phyloP scores from a whole-genome alignment of 2,888 invertebrate species.

The Polia nebulosa region DNA sequence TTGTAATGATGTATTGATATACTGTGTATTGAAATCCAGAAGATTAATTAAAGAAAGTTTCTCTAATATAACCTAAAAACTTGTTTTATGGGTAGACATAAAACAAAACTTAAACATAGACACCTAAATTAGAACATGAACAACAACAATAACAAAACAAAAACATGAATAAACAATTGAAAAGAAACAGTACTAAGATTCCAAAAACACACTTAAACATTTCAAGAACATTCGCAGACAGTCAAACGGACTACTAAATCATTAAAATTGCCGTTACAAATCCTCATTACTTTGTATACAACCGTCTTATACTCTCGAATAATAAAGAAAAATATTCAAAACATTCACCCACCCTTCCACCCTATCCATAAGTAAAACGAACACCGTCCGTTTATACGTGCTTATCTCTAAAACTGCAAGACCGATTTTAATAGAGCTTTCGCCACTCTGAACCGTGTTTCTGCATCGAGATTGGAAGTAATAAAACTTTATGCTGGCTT shows the following conservation, averaged over 20 bases:
- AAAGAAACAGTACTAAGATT: constrained; percentile 37
- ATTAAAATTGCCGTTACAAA: constrained; percentile 77
- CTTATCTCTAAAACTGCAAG: constrained; percentile 36
- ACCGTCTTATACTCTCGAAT: constrained; percentile 65
- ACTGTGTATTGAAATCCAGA: background rate
- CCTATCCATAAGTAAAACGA: constrained; percentile 47
- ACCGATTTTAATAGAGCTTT: constrained; percentile 36
- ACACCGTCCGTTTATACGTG: constrained; percentile 27
- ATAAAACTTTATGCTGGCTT: constrained; percentile 46
- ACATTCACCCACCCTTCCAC: constrained; percentile 61
- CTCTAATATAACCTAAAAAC: background rate
- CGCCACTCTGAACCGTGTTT: constrained; percentile 22
- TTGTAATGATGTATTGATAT: no score
- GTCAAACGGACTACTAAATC: constrained; percentile 67
- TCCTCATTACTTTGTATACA: constrained; percentile 72
- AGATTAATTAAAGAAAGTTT: background rate
- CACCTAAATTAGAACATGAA: constrained; percentile 15
- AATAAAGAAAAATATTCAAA: constrained; percentile 70
- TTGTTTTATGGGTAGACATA: constrained; percentile 4
- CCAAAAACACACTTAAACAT: constrained; percentile 46
- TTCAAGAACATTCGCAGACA: constrained; percentile 53
- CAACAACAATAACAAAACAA: constrained; percentile 43
- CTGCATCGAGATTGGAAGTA: constrained; percentile 24
- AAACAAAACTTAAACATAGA: constrained; percentile 18
- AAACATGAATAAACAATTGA: constrained; percentile 50